Conservation (phyloP, 2,797 vertebrate genomes). For the Sebastes trivittatus region DNA sequence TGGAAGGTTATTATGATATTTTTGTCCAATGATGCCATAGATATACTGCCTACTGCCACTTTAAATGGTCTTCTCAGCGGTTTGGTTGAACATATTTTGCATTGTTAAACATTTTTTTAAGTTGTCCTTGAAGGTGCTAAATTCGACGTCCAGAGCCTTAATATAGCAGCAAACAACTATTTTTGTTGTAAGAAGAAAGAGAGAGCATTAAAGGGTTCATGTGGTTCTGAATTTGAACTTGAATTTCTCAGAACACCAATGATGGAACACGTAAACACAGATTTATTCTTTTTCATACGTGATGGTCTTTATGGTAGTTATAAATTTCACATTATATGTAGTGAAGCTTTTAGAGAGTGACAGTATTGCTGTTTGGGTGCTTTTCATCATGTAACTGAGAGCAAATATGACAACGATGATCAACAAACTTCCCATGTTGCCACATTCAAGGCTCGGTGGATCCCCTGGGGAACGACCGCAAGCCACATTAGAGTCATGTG, state of each 20-base stretch:
- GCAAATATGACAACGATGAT: background rate
- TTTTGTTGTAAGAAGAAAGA: background rate
- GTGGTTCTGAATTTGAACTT: slow-evolving; percentile 10
- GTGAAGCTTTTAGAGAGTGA: slow-evolving; percentile 28
- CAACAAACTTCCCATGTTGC: slow-evolving; percentile 53
- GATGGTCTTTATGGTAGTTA: background rate
- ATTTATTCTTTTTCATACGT: background rate
- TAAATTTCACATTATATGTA: background rate
- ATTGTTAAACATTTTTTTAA: background rate
- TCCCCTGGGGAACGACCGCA: background rate
- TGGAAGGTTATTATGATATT: too few species aligned
- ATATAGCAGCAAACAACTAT: background rate
- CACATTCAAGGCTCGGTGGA: background rate
- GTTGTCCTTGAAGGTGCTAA: background rate
- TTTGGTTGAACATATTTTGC: background rate
- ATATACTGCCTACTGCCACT: too few species aligned
- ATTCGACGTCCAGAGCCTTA: background rate
- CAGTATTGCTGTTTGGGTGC: background rate
- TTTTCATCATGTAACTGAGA: slow-evolving; percentile 9
- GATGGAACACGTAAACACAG: background rate
- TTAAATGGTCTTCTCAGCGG: background rate
- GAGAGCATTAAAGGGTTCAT: background rate
- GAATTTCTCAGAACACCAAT: slow-evolving; percentile 6
- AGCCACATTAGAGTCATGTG: slow-evolving; percentile 1
- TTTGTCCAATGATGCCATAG: too few species aligned